These are phyloP conservation scores for Onthophagus sagittarius DNA, from an alignment of 2,888 invertebrate genomes.

Conservation along the genomic window DNA sequence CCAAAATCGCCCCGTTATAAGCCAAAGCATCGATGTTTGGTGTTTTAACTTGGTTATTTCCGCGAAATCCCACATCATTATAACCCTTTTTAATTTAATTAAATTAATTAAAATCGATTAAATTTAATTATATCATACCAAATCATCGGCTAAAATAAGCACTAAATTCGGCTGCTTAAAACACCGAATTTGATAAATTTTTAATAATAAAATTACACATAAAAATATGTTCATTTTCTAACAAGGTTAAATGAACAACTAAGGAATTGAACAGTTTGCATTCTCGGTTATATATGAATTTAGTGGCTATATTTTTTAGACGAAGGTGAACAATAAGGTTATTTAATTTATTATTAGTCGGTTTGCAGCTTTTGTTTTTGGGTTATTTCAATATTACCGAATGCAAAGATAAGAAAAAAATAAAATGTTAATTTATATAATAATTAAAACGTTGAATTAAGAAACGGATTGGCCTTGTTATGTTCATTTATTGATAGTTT, in stretches of 20 bases:
- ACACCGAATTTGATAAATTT: not conserved
- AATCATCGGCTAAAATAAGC: slow-evolving; percentile 76
- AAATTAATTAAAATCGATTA: not conserved
- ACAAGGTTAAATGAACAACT: not conserved
- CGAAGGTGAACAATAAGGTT: not conserved
- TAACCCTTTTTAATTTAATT: slow-evolving; percentile 63
- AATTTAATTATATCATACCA: slow-evolving; percentile 61
- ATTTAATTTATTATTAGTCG: not conserved
- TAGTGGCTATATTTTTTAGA: not conserved
- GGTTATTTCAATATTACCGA: too few species aligned
- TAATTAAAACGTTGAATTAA: too few species aligned
- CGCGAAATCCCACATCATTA: slow-evolving; percentile 87
- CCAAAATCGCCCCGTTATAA: slow-evolving; percentile 75
- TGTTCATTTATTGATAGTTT: not conserved
- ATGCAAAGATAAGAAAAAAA: too few species aligned
- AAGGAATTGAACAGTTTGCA: not conserved
- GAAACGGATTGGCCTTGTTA: not conserved
- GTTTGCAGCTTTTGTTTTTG: not conserved
- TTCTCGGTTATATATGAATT: not conserved
- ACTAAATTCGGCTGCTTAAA: slow-evolving; percentile 62
- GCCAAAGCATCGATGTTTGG: slow-evolving; percentile 87
- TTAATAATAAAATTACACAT: not conserved
- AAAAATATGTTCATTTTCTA: not conserved
- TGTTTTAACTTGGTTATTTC: slow-evolving; percentile 79
- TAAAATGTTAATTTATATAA: too few species aligned